Evolutionary conservation across 2,797 vertebrate species (phyloP).

Genomic region (Aotus griseimembra): DNA sequence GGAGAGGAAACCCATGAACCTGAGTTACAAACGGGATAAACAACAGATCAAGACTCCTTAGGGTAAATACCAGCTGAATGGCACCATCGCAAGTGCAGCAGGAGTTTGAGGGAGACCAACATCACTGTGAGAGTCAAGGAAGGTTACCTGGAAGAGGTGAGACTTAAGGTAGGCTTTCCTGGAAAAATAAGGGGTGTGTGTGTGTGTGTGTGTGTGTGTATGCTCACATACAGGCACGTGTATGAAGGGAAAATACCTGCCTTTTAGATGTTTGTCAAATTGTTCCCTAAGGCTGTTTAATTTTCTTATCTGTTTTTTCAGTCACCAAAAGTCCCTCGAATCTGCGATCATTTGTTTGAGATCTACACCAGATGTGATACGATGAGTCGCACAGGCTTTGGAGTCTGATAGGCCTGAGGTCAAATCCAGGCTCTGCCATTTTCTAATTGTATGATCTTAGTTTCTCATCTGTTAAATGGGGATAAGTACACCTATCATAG

Average conservation of each 20-base stretch:
- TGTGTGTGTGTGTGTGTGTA: neutral
- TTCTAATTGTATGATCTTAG: neutral
- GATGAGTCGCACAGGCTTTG: neutral
- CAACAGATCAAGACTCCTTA: neutral
- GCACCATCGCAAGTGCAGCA: neutral
- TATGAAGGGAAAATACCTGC: neutral
- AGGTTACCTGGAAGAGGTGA: neutral
- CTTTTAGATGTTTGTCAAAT: neutral
- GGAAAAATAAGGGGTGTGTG: neutral
- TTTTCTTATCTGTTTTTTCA: neutral
- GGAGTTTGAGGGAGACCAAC: neutral
- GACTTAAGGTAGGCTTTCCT: neutral
- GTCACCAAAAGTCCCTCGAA: neutral
- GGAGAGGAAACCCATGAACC: neutral
- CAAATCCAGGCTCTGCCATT: neutral
- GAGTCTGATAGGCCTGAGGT: neutral
- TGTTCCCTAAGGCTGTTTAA: neutral
- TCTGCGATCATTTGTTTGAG: neutral
- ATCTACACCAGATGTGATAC: neutral
- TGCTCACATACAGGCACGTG: neutral
- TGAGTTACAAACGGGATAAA: neutral
- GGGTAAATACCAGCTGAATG: neutral
- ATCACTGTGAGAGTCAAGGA: neutral
- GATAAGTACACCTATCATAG: neutral
- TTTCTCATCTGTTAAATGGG: neutral